Evolutionary conservation across 2,888 invertebrate genomes (phyloP).

Genomic region (Pinctada fucata): DNA sequence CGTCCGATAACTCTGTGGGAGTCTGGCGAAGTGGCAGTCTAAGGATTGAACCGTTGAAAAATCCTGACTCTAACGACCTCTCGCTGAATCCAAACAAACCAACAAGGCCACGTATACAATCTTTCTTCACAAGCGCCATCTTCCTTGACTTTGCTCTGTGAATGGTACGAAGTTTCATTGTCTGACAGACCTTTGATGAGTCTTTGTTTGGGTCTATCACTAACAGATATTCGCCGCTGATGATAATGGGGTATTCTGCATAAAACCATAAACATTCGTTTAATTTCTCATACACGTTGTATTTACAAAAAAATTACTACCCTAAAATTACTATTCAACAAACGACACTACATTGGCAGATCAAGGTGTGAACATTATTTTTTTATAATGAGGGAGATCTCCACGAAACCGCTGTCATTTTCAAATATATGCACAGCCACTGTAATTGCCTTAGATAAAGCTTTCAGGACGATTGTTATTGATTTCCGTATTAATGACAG

Average conservation of each 20-base stretch:
- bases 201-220: conserved; percentile 66
- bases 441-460: too few relatives aligned
- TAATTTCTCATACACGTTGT: too few relatives aligned
- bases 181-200: conserved; percentile 44
- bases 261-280: not conserved
- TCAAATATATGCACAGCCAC: too few relatives aligned
- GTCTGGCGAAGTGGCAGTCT: conserved; percentile 67
- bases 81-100: conserved; percentile 55
- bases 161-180: conserved; percentile 36
- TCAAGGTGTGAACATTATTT: too few relatives aligned
- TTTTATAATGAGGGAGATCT: too few relatives aligned
- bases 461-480: too few relatives aligned
- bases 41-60: conserved; percentile 68
- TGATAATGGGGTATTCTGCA: conserved; percentile 68
- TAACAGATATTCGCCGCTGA: conserved; percentile 66
- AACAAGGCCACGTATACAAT: conserved; percentile 50
- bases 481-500: too few relatives aligned
- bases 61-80: conserved; percentile 45
- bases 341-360: too few relatives aligned
- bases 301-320: too few relatives aligned
- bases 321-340: too few relatives aligned
- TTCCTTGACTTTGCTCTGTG: conserved; percentile 32
- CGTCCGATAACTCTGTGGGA: conserved; percentile 61
- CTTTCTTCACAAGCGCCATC: conserved; percentile 34
- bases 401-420: too few relatives aligned